Conservation (phyloP, 1,140 invertebrate species). For the Anoplophora glabripennis region DNA sequence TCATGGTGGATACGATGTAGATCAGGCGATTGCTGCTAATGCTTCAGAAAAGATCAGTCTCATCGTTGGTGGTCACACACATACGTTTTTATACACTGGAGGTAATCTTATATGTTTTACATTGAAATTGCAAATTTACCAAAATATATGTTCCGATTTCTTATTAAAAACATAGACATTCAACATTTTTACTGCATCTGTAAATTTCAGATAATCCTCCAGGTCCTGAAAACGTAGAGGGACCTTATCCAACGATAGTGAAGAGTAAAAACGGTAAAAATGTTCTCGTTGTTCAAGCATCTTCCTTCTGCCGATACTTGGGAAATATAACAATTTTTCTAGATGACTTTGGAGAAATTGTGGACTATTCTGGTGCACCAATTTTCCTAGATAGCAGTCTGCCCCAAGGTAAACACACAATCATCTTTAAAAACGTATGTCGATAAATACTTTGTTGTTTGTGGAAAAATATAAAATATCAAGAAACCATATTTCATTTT, state of each 20-base stretch:
- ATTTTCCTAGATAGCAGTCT: conserved; percentile 65
- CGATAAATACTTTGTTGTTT: too few relatives aligned
- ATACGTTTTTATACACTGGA: conserved; percentile 54
- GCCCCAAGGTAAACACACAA: conserved; percentile 54
- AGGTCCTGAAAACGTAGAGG: conserved; percentile 44
- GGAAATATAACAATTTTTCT: conserved; percentile 71
- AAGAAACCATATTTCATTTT: too few relatives aligned
- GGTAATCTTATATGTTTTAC: conserved; percentile 21
- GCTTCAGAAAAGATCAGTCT: conserved; percentile 66
- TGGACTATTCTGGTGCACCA: conserved; percentile 67
- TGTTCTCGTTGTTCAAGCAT: conserved; percentile 69
- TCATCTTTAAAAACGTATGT: too few relatives aligned
- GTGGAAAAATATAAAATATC: conserved; percentile 7
- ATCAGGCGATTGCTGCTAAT: conserved; percentile 63
- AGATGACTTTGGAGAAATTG: conserved; percentile 64
- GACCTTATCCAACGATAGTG: conserved; percentile 51
- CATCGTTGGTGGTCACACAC: conserved; percentile 86
- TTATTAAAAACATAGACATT: too few relatives aligned
- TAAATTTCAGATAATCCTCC: conserved; percentile 15
- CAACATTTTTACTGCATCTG: not conserved
- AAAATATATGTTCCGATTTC: too few relatives aligned
- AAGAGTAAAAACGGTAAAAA: conserved; percentile 47
- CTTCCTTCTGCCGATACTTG: conserved; percentile 67
- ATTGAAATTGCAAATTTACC: too few relatives aligned
- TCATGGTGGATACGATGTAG: conserved; percentile 58